Evolutionary conservation across 2,888 invertebrate species (phyloP).

Genomic region (Scaptomyza polygonia): DNA sequence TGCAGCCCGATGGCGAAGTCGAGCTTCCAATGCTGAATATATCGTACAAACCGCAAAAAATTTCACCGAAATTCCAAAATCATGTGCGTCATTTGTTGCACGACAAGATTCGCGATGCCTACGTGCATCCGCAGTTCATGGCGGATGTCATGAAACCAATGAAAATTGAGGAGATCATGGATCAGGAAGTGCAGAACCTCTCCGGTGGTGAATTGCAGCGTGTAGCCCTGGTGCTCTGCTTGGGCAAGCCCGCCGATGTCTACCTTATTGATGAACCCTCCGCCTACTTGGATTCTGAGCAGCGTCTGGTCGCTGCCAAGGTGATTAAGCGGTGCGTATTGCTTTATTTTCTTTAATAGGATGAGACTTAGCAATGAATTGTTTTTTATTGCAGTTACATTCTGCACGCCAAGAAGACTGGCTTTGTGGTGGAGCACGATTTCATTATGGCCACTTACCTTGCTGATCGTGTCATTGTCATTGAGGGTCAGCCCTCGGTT

Average conservation of each 20-base stretch:
- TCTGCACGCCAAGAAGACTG: constrained; percentile 99
- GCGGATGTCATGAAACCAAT: constrained; percentile 99
- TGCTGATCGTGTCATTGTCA: constrained; percentile 99
- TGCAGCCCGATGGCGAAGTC: constrained; percentile 92
- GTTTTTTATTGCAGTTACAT: constrained; percentile 89
- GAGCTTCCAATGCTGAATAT: constrained; percentile 94
- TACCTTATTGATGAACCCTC: constrained; percentile 99
- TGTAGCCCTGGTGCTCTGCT: constrained; percentile 97
- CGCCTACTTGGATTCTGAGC: constrained; percentile 99
- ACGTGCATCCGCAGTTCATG: constrained; percentile 98
- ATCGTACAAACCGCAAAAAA: constrained; percentile 99
- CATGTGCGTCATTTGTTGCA: constrained; percentile 96
- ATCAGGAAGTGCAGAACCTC: constrained; percentile 98
- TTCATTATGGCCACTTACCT: constrained; percentile 99
- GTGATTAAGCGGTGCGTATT: constrained; percentile 95
- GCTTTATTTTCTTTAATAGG: neutral
- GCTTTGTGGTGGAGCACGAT: constrained; percentile 99
- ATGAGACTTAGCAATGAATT: neutral
- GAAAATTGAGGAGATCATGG: constrained; percentile 98
- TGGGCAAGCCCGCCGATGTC: constrained; percentile 99
- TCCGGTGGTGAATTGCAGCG: constrained; percentile 99
- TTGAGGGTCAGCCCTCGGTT: constrained; percentile 97
- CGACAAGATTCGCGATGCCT: constrained; percentile 98
- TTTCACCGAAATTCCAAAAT: constrained; percentile 98
- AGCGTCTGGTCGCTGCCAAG: constrained; percentile 99